phyloP scores from a whole-genome alignment of 2,797 vertebrate genomes.

The Alfaro cultratus region DNA sequence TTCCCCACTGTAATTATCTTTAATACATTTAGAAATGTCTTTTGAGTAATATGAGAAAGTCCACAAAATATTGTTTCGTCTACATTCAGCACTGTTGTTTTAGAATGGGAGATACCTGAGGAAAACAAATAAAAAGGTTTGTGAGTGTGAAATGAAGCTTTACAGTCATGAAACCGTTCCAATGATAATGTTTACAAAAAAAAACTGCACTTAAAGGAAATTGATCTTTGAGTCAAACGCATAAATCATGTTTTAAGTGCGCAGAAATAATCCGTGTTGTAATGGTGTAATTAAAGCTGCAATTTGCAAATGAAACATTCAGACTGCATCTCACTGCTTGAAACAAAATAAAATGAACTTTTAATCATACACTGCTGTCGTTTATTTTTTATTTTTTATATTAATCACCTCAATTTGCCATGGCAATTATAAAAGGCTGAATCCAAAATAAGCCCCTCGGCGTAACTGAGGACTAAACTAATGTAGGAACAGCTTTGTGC shows the following conservation, averaged over 20 bases:
- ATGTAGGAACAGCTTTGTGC: not conserved
- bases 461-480: conserved; percentile 5
- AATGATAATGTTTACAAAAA: conserved; percentile 9
- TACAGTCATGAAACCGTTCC: conserved; percentile 2
- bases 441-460: not conserved
- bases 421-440: conserved; percentile 4
- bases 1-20: not conserved
- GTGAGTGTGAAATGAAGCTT: conserved; percentile 7
- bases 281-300: conserved; percentile 39
- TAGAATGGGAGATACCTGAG: not conserved
- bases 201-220: conserved; percentile 19
- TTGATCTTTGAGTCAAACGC: conserved; percentile 21
- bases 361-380: conserved; percentile 15
- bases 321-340: conserved; percentile 31
- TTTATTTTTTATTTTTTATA: conserved; percentile 18
- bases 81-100: not conserved
- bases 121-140: not conserved
- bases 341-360: conserved; percentile 57
- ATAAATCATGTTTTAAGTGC: conserved; percentile 26
- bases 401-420: not conserved
- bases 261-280: conserved; percentile 7
- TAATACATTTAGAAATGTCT: not conserved
- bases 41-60: not conserved
- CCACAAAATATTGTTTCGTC: not conserved
- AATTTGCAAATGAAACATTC: conserved; percentile 27